Conservation (phyloP, 64 coral and sea anemone species). For the Astreopora myriophthalma region DNA sequence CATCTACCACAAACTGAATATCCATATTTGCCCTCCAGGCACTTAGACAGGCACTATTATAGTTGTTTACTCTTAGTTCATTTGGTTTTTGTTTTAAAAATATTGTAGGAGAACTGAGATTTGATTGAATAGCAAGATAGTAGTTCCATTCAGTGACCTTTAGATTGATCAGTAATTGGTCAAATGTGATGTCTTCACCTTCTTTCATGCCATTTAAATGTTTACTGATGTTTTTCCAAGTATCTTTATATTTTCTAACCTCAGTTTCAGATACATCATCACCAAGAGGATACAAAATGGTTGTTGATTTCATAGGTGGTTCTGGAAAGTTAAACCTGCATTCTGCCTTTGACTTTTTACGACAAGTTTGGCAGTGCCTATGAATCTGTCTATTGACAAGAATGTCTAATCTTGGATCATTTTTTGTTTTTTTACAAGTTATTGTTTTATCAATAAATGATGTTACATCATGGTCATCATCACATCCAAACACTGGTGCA, state of each 20-base stretch:
- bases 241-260: slow-evolving; percentile 11
- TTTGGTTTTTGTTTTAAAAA: too few species aligned
- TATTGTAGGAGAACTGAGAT: too few species aligned
- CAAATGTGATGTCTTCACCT: slow-evolving; percentile 6
- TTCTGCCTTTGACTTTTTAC: too few species aligned
- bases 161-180: background rate
- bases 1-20: slow-evolving; percentile 37
- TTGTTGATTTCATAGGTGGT: background rate
- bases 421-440: background rate
- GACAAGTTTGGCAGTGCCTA: background rate
- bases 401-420: background rate
- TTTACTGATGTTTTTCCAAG: slow-evolving; percentile 11
- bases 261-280: background rate
- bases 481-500: background rate
- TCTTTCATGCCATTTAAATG: background rate
- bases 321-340: too few species aligned
- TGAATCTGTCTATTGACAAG: slow-evolving; percentile 51
- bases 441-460: slow-evolving; percentile 1
- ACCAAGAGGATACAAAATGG: background rate
- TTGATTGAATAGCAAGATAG: too few species aligned
- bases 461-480: background rate
- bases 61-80: too few species aligned
- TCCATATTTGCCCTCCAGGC: too few species aligned
- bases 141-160: background rate
- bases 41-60: too few species aligned